Base-by-base conservation (phyloP, 2,113 vertebrate genomes). In the Otus sunia region DNA sequence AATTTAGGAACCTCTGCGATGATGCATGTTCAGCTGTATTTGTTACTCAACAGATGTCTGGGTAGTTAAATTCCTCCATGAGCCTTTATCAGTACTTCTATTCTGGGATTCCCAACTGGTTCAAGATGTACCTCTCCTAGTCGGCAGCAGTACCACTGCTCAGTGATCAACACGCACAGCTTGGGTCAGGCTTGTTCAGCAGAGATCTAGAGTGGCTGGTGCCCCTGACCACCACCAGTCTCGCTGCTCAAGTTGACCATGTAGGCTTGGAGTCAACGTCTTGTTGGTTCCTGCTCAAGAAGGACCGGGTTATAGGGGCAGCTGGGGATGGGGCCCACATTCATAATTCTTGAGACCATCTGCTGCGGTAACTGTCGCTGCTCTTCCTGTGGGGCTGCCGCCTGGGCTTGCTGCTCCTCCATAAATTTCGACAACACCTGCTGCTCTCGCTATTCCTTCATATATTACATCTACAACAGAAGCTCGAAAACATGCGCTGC, bases 11-110 rank as follows among this genome's bases (percentile, higher is more conserved):
- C 90, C 97, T 97, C 96, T 97, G 96, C 39, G 87, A 97, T 98
- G 97, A 98, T 97, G 96, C 97, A 96, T 97, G 96, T 97, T 97
- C 97, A 98, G 97, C 97, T 97, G 85, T 77, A 96, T 98, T 97
- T 97, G 97, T 98, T 98, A 97, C 96, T 94, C 97, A 98, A 69
- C 97, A 98, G 98, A 98, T 98, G 98, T 98, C 97, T 97, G 98
- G 86, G 97, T 98, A 97, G 93, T 98, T 97, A 97, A 96, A 97
- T 95, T 98, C 97, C 94, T 97, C 71, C 88, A 97, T 88, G 96
- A 98, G 95, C 86, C 91, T 97, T 95, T 97, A 94, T 92, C 94
- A 96, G 94, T 89, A 58, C 77, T 95, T 95, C 91, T 97, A 94
- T 96, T 95, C 84, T 96, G 87, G 93, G 96, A 91, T 96, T 97